Evolutionary conservation across 2,888 invertebrate species (phyloP).

Genomic region (Heteromyza rotundicornis): DNA sequence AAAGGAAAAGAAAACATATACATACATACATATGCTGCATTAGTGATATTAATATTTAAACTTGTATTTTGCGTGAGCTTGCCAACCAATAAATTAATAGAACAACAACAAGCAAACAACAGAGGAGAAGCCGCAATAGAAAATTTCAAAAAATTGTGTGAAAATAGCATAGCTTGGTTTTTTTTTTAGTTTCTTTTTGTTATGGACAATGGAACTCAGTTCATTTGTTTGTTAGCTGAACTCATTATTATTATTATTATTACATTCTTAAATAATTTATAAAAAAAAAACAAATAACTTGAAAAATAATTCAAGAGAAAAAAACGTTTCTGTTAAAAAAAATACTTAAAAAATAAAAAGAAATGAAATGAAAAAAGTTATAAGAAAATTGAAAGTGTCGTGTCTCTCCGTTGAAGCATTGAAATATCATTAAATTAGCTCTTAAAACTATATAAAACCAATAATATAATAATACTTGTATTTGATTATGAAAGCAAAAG

Average conservation of each 20-base stretch:
- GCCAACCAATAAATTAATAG: too few relatives aligned
- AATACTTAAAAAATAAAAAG: background rate
- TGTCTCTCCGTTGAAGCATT: background rate
- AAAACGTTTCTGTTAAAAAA: background rate
- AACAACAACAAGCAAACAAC: too few relatives aligned
- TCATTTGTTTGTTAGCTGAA: too few relatives aligned
- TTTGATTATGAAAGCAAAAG: background rate
- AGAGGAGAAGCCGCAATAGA: too few relatives aligned
- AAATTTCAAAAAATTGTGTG: too few relatives aligned
- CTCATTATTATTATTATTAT: background rate
- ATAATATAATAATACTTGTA: background rate
- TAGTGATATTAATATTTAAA: conserved; percentile 12
- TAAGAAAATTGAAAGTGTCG: background rate
- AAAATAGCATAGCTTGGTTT: too few relatives aligned
- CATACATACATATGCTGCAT: background rate
- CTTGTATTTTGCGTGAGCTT: too few relatives aligned
- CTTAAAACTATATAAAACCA: background rate
- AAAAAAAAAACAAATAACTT: conserved; percentile 8
- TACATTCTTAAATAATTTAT: background rate
- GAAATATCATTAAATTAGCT: background rate
- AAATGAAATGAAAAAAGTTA: background rate
- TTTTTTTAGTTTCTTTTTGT: too few relatives aligned
- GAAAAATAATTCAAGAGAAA: background rate
- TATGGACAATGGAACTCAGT: too few relatives aligned
- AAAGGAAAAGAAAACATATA: background rate